Conservation (phyloP, 1,140 invertebrate species). For the Meloidogyne chitwoodi region DNA sequence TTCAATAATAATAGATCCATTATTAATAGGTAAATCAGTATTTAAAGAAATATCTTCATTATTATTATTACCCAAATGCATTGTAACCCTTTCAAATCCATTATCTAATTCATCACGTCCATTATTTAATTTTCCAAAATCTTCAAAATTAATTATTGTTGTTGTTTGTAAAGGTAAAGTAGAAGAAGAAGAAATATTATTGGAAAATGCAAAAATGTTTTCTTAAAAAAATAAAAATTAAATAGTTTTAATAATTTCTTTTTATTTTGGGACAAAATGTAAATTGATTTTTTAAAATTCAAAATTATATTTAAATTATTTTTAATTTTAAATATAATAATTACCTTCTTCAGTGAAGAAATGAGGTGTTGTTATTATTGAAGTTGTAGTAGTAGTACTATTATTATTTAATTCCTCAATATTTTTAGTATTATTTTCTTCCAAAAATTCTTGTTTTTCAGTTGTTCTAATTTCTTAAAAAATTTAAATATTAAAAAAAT, state of each 20-base stretch:
- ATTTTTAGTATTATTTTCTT: not conserved
- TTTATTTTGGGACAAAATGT: no score
- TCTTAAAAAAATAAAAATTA: no score
- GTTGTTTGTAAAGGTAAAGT: not conserved
- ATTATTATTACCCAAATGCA: not conserved
- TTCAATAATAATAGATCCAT: not conserved
- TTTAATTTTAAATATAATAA: no score
- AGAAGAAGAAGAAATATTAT: not conserved
- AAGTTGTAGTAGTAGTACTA: not conserved
- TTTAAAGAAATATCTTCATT: no score
- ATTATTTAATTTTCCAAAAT: not conserved
- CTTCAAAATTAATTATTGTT: not conserved
- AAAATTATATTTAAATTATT: not conserved
- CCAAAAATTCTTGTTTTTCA: not conserved
- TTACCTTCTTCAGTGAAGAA: not conserved
- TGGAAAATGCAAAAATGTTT: no score
- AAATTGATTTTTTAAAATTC: no score
- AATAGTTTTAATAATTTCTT: no score
- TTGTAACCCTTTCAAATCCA: slow-evolving; percentile 1
- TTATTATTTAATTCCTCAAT: not conserved
- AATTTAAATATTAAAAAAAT: not conserved
- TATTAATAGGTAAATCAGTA: not conserved
- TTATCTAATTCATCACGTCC: slow-evolving; percentile 4
- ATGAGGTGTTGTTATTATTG: not conserved
- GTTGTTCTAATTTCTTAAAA: not conserved